Percentiles rank a stretch among this genome's conserved stretches.
phyloP scores from a whole-genome alignment of 2,888 invertebrate species.

The Beris chalybata region DNA sequence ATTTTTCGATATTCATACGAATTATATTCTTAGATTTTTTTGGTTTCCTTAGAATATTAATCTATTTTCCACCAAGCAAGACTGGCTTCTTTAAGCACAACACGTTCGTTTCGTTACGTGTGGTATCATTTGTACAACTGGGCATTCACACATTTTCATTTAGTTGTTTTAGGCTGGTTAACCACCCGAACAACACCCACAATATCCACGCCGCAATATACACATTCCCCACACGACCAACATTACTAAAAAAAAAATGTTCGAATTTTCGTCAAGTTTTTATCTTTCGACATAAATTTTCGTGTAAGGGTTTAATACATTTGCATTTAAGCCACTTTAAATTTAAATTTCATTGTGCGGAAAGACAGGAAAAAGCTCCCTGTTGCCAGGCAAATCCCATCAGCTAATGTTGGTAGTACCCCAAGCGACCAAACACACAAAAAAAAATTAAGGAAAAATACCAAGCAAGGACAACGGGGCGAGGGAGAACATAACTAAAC shows the following conservation, averaged over 20 bases:
- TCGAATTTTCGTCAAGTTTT: constrained; percentile 29
- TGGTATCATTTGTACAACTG: no score
- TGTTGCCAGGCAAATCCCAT: constrained; percentile 27
- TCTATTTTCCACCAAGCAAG: no score
- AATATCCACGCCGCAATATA: no score
- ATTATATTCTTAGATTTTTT: no score
- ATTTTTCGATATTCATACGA: no score
- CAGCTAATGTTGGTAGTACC: constrained; percentile 26
- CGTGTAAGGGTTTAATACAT: constrained; percentile 34
- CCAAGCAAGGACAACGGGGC: background rate
- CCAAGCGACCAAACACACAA: constrained; percentile 20
- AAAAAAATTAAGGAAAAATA: constrained; percentile 7
- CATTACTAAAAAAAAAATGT: constrained; percentile 6
- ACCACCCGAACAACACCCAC: no score
- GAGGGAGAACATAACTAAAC: background rate
- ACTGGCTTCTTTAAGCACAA: no score
- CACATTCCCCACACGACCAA: no score
- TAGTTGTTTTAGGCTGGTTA: no score
- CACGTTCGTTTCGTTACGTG: no score
- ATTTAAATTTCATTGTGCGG: constrained; percentile 37
- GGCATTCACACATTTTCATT: no score
- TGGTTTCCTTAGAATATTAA: no score
- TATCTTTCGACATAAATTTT: constrained; percentile 40
- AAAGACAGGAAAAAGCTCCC: constrained; percentile 23
- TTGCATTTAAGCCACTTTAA: constrained; percentile 39